phyloP scores from a whole-genome alignment of 2,113 vertebrate species.

The Coptodon bakossiorum region DNA sequence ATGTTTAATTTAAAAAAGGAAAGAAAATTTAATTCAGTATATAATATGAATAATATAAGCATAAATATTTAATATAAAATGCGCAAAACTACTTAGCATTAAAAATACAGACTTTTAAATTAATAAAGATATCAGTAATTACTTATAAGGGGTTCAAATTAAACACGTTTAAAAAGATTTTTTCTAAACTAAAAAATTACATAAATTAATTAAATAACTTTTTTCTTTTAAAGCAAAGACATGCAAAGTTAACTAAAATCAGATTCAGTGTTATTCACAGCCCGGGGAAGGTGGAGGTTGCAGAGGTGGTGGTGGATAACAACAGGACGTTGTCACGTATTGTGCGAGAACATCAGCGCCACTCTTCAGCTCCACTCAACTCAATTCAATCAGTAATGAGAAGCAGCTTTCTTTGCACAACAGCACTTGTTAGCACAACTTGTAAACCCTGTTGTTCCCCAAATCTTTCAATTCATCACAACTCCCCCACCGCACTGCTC shows the following conservation, averaged over 20 bases:
- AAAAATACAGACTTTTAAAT: neutral
- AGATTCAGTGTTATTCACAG: neutral
- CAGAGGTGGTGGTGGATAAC: neutral
- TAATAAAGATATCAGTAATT: neutral
- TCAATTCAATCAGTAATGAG: constrained; percentile 28
- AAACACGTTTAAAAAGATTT: neutral
- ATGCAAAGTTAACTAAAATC: neutral
- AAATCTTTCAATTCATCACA: constrained; percentile 53
- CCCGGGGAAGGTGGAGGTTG: neutral
- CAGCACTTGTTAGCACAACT: constrained; percentile 63
- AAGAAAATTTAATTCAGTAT: neutral
- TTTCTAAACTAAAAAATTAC: neutral
- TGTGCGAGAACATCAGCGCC: constrained; percentile 11
- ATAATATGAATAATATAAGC: neutral
- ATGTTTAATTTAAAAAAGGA: neutral
- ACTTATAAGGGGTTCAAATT: neutral
- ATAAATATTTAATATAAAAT: neutral
- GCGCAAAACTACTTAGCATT: neutral
- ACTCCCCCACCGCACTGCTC: constrained; percentile 21
- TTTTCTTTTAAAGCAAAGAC: neutral
- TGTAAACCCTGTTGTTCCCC: constrained; percentile 64
- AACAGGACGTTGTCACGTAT: neutral
- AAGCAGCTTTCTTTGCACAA: constrained; percentile 39
- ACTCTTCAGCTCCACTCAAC: constrained; percentile 33
- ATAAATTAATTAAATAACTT: neutral